phyloP scores from a whole-genome alignment of 2,113 vertebrate genomes.

The Zingel zingel region DNA sequence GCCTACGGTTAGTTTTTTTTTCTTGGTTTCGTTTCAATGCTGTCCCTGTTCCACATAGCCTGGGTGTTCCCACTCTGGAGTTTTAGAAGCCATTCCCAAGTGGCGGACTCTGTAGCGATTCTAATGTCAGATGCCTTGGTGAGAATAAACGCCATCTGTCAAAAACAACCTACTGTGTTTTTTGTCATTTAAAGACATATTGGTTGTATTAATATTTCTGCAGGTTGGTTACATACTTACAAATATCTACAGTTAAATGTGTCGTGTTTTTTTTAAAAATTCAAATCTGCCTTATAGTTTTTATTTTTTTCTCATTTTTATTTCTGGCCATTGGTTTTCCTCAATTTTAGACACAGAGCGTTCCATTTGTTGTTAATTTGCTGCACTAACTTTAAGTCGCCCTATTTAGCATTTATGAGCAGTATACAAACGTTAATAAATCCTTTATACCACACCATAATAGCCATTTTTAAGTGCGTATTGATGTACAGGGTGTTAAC shows the following conservation, averaged over 20 bases:
- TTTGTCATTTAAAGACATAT: not conserved
- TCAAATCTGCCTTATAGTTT: not conserved
- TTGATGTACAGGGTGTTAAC: not conserved
- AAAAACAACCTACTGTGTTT: slow-evolving; percentile 60
- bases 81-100: slow-evolving; percentile 63
- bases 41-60: slow-evolving; percentile 79
- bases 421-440: not conserved
- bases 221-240: not conserved
- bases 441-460: not conserved
- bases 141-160: slow-evolving; percentile 85
- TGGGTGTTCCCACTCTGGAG: slow-evolving; percentile 63
- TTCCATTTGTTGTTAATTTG: not conserved
- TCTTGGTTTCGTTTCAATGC: slow-evolving; percentile 60
- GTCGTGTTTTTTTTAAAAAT: not conserved
- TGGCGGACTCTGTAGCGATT: slow-evolving; percentile 85
- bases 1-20: slow-evolving; percentile 79
- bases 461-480: not conserved
- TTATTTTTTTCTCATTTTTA: not conserved
- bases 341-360: not conserved
- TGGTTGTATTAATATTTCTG: not conserved
- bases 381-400: not conserved
- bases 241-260: not conserved
- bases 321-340: not conserved
- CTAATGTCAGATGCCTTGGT: slow-evolving; percentile 84
- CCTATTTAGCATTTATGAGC: not conserved